Percentiles rank a stretch among this genome's conserved stretches.
Conservation (phyloP, 2,113 vertebrate genomes). For the Gulo gulo region DNA sequence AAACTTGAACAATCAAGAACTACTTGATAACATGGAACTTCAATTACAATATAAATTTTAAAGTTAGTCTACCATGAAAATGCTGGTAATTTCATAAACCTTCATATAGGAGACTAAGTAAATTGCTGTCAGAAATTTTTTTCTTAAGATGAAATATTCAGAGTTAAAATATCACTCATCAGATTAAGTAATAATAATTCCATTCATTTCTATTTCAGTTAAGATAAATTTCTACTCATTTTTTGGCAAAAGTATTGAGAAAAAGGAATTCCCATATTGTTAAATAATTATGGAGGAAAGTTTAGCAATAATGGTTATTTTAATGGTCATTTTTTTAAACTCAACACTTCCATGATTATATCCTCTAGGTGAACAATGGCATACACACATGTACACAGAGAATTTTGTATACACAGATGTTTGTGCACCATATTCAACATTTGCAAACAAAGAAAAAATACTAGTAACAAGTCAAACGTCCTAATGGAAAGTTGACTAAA, state of each 20-base stretch:
- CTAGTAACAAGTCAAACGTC: neutral
- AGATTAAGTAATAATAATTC: constrained; percentile 18
- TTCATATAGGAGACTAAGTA: neutral
- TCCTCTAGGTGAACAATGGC: neutral
- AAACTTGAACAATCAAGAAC: neutral
- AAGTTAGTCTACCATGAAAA: constrained; percentile 21
- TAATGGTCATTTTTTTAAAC: neutral
- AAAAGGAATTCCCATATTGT: neutral
- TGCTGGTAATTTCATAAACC: constrained; percentile 4
- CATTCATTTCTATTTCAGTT: constrained; percentile 18
- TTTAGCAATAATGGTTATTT: neutral
- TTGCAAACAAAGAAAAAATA: neutral
- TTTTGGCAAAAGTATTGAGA: neutral
- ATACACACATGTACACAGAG: neutral
- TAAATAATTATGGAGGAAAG: neutral
- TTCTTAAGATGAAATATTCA: constrained; percentile 38
- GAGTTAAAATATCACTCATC: constrained; percentile 10
- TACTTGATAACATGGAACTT: neutral
- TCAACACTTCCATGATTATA: neutral
- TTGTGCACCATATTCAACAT: neutral
- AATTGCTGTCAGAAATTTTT: neutral
- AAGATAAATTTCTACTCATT: constrained; percentile 22
- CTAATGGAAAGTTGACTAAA: neutral
- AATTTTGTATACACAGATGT: neutral
- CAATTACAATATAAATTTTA: constrained; percentile 17